Conservation (phyloP, 2,888 invertebrate genomes). For the Acronicta aceris region DNA sequence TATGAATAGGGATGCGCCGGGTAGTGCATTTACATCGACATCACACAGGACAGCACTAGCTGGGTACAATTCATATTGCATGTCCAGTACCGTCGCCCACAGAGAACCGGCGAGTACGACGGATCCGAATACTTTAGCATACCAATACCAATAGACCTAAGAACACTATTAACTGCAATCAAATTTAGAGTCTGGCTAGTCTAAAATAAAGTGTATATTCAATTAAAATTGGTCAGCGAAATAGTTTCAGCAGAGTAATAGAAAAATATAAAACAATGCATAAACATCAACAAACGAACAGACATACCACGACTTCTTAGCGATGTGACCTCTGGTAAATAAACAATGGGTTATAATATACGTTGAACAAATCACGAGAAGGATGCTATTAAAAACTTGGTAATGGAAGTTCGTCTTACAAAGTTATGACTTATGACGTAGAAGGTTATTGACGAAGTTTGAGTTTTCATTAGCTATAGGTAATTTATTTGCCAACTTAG, state of each 20-base stretch:
- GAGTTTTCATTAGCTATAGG: conserved; percentile 3
- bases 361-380: conserved; percentile 37
- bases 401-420: conserved; percentile 25
- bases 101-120: conserved; percentile 69
- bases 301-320: conserved; percentile 72
- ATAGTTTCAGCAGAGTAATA: conserved; percentile 43
- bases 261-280: conserved; percentile 87
- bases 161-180: not conserved
- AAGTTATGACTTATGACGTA: conserved; percentile 28
- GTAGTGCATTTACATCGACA: conserved; percentile 54
- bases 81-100: conserved; percentile 84
- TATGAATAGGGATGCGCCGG: conserved; percentile 52
- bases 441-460: not conserved
- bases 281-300: conserved; percentile 73
- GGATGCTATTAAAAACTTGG: conserved; percentile 48
- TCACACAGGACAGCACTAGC: conserved; percentile 63
- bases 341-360: conserved; percentile 59
- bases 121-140: conserved; percentile 64
- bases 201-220: conserved; percentile 14
- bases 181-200: conserved; percentile 18
- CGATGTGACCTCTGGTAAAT: conserved; percentile 57
- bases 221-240: not conserved
- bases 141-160: conserved; percentile 16
- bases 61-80: conserved; percentile 82
- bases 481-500: not conserved